Conservation (phyloP, 2,797 vertebrate genomes). For the Enteromius paludinosus region DNA sequence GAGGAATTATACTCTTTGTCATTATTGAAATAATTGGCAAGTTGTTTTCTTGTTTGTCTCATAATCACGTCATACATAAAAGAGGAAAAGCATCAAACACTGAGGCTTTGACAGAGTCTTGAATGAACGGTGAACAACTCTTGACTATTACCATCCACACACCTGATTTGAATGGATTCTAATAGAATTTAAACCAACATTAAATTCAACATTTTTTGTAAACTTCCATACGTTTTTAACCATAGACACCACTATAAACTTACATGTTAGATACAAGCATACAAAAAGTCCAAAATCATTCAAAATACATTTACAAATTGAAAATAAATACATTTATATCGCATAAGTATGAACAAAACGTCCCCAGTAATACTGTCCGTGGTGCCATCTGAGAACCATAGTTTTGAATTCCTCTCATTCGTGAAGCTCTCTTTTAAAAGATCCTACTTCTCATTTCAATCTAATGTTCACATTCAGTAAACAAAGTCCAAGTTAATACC, state of each 20-base stretch:
- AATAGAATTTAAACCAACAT: slow-evolving; percentile 50
- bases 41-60: slow-evolving; percentile 50
- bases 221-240: slow-evolving; percentile 50
- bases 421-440: not conserved
- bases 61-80: slow-evolving; percentile 55
- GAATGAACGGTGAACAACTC: slow-evolving; percentile 43
- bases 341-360: slow-evolving; percentile 44
- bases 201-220: slow-evolving; percentile 55
- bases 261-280: slow-evolving; percentile 54
- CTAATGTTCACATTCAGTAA: slow-evolving; percentile 42
- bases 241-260: slow-evolving; percentile 56
- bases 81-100: slow-evolving; percentile 57
- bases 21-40: slow-evolving; percentile 69
- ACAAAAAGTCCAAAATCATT: slow-evolving; percentile 55
- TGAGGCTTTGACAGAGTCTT: slow-evolving; percentile 52
- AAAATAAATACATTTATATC: slow-evolving; percentile 63
- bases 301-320: slow-evolving; percentile 56
- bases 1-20: slow-evolving; percentile 65
- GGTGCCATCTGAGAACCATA: slow-evolving; percentile 22
- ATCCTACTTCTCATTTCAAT: not conserved
- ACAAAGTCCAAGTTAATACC: slow-evolving; percentile 41
- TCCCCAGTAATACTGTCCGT: slow-evolving; percentile 48
- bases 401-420: slow-evolving; percentile 16
- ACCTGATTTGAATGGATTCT: slow-evolving; percentile 49
- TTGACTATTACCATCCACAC: slow-evolving; percentile 38